Evolutionary conservation across 2,113 vertebrate species (phyloP).

Genomic region (Aleadryas rufinucha): DNA sequence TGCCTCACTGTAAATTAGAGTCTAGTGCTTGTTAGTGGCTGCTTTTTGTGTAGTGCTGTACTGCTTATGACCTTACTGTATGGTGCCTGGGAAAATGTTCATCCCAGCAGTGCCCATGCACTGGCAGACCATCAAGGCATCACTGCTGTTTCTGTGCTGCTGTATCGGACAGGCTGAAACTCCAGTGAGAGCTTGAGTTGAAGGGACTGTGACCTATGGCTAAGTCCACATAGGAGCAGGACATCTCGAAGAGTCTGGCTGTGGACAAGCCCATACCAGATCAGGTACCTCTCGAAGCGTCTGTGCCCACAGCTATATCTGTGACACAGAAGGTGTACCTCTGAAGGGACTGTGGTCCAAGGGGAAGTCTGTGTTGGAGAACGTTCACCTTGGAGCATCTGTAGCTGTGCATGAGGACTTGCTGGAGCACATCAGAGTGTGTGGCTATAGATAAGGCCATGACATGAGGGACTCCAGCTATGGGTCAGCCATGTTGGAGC

Average conservation of each 20-base stretch:
- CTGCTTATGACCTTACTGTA: background rate
- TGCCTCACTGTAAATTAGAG: background rate
- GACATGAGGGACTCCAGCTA: background rate
- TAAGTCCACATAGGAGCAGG: background rate
- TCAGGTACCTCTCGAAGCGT: accelerated
- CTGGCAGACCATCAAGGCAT: background rate
- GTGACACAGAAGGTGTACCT: background rate
- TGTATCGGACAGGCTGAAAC: background rate
- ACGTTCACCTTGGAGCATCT: accelerated
- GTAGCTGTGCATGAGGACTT: background rate
- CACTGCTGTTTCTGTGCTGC: background rate
- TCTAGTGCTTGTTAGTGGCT: background rate
- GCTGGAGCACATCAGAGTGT: background rate
- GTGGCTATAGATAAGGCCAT: too few species aligned
- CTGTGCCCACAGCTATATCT: background rate
- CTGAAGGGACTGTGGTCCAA: background rate
- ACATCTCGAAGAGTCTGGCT: background rate
- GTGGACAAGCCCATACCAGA: background rate
- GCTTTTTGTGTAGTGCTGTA: background rate
- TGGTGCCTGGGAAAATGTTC: background rate
- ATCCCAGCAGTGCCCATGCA: too few species aligned
- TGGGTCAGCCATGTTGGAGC: background rate
- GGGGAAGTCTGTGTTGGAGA: background rate
- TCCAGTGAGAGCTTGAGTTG: accelerated
- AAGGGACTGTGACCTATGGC: background rate